These are phyloP conservation scores for Magallana angulata DNA, from an alignment of 1,140 invertebrate species.

Conservation along the genomic window DNA sequence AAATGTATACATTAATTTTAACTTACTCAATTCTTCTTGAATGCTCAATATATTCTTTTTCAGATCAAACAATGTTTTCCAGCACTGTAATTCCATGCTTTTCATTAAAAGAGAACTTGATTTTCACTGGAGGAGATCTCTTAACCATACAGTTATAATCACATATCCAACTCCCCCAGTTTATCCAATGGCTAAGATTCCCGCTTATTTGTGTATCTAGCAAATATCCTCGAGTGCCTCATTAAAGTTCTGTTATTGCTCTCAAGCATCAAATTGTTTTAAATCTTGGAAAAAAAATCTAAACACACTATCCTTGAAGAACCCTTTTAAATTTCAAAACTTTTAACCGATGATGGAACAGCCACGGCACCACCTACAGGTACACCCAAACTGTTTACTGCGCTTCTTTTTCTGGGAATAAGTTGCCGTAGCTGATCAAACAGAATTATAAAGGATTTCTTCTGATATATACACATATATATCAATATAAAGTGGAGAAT, in stretches of 20 bases:
- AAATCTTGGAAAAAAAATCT: background rate
- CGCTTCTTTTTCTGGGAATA: no score
- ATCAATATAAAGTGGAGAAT: background rate
- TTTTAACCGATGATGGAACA: background rate
- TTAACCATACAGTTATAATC: background rate
- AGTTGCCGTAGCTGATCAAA: background rate
- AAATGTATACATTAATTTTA: background rate
- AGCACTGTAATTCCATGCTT: slow-evolving; percentile 33
- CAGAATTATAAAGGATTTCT: background rate
- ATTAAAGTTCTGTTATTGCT: slow-evolving; percentile 16
- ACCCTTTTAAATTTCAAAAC: background rate
- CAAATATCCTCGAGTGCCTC: slow-evolving; percentile 19
- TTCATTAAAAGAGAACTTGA: slow-evolving; percentile 11
- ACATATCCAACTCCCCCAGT: background rate
- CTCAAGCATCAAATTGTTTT: slow-evolving; percentile 23
- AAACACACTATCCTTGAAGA: background rate
- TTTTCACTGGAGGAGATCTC: background rate
- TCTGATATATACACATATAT: no score
- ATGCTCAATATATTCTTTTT: slow-evolving; percentile 31
- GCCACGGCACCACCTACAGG: background rate
- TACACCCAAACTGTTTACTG: background rate
- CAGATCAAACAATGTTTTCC: slow-evolving; percentile 25
- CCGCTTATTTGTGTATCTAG: slow-evolving; percentile 2
- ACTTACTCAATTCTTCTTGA: slow-evolving; percentile 36
- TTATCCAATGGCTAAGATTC: slow-evolving; percentile 5